Percentiles rank a stretch among this genome's conserved stretches.
phyloP scores from a whole-genome alignment of 2,888 invertebrate species.

The Holacanthella duospinosa region DNA sequence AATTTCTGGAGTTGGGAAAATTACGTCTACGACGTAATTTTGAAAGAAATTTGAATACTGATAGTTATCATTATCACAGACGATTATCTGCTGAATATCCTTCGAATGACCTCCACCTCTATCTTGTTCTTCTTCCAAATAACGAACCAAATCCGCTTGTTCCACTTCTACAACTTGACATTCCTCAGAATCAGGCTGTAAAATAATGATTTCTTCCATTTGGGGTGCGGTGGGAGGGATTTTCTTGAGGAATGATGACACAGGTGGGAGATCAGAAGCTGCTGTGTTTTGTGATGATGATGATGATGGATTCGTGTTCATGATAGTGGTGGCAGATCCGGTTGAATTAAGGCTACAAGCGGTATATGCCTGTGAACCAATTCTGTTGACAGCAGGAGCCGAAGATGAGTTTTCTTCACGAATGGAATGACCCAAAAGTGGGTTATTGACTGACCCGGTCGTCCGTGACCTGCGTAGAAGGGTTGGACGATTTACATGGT shows the following conservation, averaged over 20 bases:
- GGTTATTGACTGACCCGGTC: too few relatives aligned
- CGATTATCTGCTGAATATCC: constrained; percentile 3
- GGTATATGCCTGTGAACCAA: too few relatives aligned
- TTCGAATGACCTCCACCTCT: neutral
- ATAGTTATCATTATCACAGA: constrained; percentile 1
- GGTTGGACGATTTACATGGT: neutral
- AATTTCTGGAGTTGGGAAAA: too few relatives aligned
- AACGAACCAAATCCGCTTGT: neutral
- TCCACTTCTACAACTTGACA: constrained; percentile 10
- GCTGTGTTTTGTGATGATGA: too few relatives aligned
- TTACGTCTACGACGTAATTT: constrained; percentile 4
- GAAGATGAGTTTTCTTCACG: too few relatives aligned
- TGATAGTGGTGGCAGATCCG: too few relatives aligned
- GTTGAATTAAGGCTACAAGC: too few relatives aligned
- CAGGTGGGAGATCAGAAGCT: neutral
- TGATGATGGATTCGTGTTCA: too few relatives aligned
- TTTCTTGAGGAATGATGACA: neutral
- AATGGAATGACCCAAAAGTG: too few relatives aligned
- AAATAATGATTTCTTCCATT: constrained; percentile 3
- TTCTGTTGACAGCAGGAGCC: too few relatives aligned
- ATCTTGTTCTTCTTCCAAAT: neutral
- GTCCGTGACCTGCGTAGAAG: neutral
- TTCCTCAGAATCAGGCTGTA: neutral
- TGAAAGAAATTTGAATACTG: neutral
- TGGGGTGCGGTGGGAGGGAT: neutral